These are phyloP conservation scores for Oligia strigilis DNA, from an alignment of 2,888 invertebrate genomes.

Conservation along the genomic window DNA sequence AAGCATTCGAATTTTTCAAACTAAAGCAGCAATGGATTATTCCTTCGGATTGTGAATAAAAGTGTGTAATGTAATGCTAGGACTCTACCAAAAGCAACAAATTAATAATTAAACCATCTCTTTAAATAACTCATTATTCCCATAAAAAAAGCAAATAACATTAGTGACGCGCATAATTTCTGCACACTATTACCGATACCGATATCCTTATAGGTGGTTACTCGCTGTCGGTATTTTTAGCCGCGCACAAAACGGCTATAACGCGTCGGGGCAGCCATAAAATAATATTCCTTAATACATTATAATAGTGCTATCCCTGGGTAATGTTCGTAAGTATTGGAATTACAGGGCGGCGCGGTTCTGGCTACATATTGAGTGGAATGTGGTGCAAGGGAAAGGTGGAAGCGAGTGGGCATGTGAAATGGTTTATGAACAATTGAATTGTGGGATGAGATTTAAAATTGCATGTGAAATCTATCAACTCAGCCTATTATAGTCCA, in stretches of 20 bases:
- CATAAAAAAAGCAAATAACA: conserved; percentile 56
- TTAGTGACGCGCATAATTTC: conserved; percentile 62
- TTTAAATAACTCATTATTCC: conserved; percentile 15
- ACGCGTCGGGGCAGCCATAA: conserved; percentile 85
- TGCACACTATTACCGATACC: conserved; percentile 55
- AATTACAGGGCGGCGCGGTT: conserved; percentile 89
- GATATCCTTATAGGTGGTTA: conserved; percentile 63
- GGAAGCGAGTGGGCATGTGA: conserved; percentile 17
- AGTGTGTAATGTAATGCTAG: too few relatives aligned
- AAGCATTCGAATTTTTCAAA: too few relatives aligned
- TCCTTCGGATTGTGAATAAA: too few relatives aligned
- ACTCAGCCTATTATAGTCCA: too few relatives aligned
- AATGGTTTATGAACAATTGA: conserved; percentile 15
- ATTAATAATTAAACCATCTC: neutral
- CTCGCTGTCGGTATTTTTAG: conserved; percentile 83
- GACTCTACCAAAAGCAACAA: neutral
- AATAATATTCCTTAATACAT: conserved; percentile 90
- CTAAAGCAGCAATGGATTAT: too few relatives aligned
- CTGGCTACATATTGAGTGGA: conserved; percentile 79
- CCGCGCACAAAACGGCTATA: conserved; percentile 81
- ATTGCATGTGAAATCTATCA: neutral
- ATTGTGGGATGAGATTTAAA: neutral
- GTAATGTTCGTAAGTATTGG: conserved; percentile 90
- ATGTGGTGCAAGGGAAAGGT: conserved; percentile 68
- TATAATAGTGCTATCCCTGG: conserved; percentile 89